Base-by-base conservation (phyloP, 2,113 vertebrate genomes). In the Cottus gobio region DNA sequence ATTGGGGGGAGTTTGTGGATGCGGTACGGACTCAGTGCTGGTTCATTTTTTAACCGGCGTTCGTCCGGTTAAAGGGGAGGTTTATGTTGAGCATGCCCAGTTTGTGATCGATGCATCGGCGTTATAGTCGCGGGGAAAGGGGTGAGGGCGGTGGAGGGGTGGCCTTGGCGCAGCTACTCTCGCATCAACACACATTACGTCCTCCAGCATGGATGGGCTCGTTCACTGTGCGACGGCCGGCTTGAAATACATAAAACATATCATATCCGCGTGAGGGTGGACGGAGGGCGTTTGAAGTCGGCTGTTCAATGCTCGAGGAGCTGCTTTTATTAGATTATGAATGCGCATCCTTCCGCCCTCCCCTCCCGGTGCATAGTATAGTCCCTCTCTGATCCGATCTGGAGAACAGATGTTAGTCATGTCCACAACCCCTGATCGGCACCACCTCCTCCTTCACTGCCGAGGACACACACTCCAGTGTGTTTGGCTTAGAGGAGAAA, bases 291-390 rank as follows among this genome's bases (percentile, higher is more conserved):
- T 44, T 44, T 75, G 50, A 42, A 82, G 72, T 56, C 62, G 48
- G 77, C 65, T 80, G 34, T 44, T 74, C 85, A 70, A 57, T 71
- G 63, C 61, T 26, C 46, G 70, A 42, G 61, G 18, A 78, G 88
- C 72, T 52, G 83, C 80, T 54, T 54, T 91, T 85, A 92, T 93
- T 92, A 67, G 84, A 92, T 94, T 90, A 92, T 87, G 30, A 44
- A 92, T 93, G 91, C 85, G 87, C 90, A 91, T 90, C 89, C 71
- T 84, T 83, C 82, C 76, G 83, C 77, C 82, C 85, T 85, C 20
- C 20, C 11, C 22, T 52, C 34, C 73, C 5, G 20, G 12, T 37
- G 1, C 24, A 1, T 54, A 62, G 26, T 52, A 1, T 54, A 62
- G 26, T 80, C 71, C 79, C 68, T 75, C 67, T 70, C 68, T 78